Evolutionary conservation across 35 echinoderm and acorn worm genomes (phyloP).

Genomic region (Apostichopus japonicus): DNA sequence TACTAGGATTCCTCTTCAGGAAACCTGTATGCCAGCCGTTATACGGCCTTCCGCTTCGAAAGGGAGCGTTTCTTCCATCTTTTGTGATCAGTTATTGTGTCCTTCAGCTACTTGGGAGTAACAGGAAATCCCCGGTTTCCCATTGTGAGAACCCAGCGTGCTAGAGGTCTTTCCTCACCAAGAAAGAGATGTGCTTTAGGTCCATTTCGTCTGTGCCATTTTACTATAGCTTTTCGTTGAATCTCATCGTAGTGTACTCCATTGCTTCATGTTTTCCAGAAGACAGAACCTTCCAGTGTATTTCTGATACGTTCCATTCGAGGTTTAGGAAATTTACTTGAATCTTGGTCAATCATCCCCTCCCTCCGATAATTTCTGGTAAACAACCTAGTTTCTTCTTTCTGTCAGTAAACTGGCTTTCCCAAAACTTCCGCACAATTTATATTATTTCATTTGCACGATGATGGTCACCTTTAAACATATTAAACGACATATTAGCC

Average conservation of each 20-base stretch:
- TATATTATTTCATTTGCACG: no score
- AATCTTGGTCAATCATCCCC: background rate
- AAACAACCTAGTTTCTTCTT: background rate
- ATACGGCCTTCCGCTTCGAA: background rate
- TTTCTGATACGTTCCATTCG: background rate
- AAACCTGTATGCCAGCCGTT: background rate
- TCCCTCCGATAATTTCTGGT: background rate
- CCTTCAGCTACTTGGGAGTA: slow-evolving; percentile 7
- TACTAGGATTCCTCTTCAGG: no score
- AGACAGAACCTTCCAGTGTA: background rate
- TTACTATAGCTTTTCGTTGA: background rate
- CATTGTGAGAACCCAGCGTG: slow-evolving; percentile 20
- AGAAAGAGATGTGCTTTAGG: background rate
- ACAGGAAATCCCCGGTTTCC: slow-evolving; percentile 7
- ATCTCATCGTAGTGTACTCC: slow-evolving; percentile 2
- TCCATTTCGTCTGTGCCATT: slow-evolving; percentile 9
- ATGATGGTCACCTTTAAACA: no score
- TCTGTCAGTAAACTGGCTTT: background rate
- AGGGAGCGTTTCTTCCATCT: background rate
- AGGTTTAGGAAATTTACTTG: background rate
- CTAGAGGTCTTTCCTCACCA: background rate
- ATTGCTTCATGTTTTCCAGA: background rate
- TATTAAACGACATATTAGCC: no score
- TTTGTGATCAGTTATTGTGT: background rate
- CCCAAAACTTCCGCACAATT: background rate